These are phyloP conservation scores for Cardinalis cardinalis DNA, from an alignment of 2,113 vertebrate species.

Conservation along the genomic window DNA sequence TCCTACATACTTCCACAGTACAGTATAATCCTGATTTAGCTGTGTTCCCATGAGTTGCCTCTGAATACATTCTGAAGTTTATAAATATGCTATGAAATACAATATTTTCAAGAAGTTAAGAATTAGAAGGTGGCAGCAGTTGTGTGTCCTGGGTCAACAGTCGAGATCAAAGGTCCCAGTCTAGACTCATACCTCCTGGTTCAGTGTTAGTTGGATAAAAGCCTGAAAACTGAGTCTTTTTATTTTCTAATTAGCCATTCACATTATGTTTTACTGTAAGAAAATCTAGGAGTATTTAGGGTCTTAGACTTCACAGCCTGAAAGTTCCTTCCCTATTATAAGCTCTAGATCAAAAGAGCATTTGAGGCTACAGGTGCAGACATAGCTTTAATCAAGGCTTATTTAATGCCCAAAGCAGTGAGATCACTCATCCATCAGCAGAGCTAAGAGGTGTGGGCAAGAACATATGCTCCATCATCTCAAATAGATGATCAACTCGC, in stretches of 20 bases:
- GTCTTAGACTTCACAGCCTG: rapidly evolving
- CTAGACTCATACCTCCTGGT: neutral
- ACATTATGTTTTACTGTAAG: neutral
- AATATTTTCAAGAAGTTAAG: neutral
- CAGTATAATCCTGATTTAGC: neutral
- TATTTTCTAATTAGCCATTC: neutral
- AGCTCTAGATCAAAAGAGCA: neutral
- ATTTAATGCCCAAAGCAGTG: neutral
- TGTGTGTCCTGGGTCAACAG: neutral
- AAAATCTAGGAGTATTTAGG: neutral
- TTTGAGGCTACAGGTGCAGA: neutral
- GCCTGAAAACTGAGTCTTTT: rapidly evolving
- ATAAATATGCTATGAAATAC: neutral
- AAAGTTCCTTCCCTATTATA: neutral
- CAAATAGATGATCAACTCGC: neutral
- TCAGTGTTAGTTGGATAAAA: neutral
- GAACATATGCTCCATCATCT: conserved; percentile 29
- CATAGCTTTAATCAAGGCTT: neutral
- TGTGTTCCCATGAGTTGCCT: neutral
- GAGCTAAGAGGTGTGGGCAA: neutral
- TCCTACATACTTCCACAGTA: neutral
- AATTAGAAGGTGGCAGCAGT: neutral
- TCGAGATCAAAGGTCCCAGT: neutral
- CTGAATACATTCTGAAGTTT: neutral
- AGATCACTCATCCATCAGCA: neutral